A percentile compares a stretch with the other conserved stretches of the same genome.
Conservation (phyloP, 2,888 invertebrate species). For the Synergus japonicus region DNA sequence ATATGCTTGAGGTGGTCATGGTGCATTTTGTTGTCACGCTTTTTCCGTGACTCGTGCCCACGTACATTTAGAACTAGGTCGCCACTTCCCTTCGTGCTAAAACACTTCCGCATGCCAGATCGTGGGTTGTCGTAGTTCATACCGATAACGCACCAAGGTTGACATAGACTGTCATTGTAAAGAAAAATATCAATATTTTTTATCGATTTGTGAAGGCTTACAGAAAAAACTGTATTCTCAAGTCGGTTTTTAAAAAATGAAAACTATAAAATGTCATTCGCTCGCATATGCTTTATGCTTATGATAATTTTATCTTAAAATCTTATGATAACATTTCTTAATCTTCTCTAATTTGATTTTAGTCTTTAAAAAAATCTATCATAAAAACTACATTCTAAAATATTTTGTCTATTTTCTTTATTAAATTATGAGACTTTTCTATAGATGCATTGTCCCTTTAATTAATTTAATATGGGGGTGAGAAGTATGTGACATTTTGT, state of each 20-base stretch:
- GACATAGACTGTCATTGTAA: not conserved
- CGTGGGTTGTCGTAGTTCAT: constrained; percentile 4
- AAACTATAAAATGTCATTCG: too few species aligned
- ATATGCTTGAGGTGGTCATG: constrained; percentile 13
- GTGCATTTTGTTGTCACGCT: constrained; percentile 38
- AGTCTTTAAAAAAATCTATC: too few species aligned
- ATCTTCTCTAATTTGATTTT: too few species aligned
- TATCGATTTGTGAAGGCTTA: too few species aligned
- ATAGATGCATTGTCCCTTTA: not conserved
- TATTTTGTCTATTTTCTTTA: too few species aligned
- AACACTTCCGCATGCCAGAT: constrained; percentile 65
- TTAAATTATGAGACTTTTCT: too few species aligned
- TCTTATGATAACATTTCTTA: too few species aligned
- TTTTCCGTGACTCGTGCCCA: constrained; percentile 50
- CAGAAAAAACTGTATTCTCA: too few species aligned
- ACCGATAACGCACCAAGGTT: constrained; percentile 23
- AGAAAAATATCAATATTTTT: not conserved
- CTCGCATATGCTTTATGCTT: too few species aligned
- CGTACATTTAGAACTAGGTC: constrained; percentile 62
- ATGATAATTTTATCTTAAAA: too few species aligned
- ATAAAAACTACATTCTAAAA: too few species aligned
- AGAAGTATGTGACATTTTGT: constrained; percentile 6
- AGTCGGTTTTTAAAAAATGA: too few species aligned
- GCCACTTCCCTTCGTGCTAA: constrained; percentile 63
- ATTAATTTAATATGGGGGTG: not conserved